Evolutionary conservation across 2,888 invertebrate genomes (phyloP), one percentile per base, ranked within the genome.

Genomic region (Cacoxenus indagator): DNA sequence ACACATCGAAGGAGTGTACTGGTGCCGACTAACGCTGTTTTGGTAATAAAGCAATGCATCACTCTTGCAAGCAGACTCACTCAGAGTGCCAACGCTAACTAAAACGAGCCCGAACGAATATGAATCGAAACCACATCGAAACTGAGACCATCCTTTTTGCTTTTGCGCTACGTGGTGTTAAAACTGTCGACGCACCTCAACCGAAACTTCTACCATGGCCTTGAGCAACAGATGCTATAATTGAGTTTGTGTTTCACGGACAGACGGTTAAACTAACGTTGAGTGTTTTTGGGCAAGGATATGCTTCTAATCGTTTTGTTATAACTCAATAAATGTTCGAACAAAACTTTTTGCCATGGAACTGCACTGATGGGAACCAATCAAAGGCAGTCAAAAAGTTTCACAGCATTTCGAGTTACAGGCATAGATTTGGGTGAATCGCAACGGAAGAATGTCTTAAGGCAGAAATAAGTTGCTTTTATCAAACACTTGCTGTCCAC

Each of bases 21-120:
- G 51, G 4, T 17, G 22, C n/a, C n/a, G 22, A 5, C n/a, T n/a
- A 51, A 51, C 9, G 19, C 19, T 22, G 17, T 51, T 51, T 51
- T 72, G 81, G 81, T 79, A 83, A 84, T 84, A 84, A 83, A 83
- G 84, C 75, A 75, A 84, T 84, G 83, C 76, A 83, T 83, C 85
- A 83, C 75, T 75, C 62, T 64, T 45, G 64, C 45, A 64, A 17
- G 29, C 55, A 8, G 31, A 31, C 6, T 37, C 37, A 37, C 9
- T 37, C 37, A 37, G 37, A 2, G 0, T 37, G 37, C 37, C 37
- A 37, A 4, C 26, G n/a, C n/a, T 14, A 55, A 17, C 55, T 17
- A 3, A 26, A 24, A 3, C 26, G 24, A 24, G 14, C 14, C 24
- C n/a, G n/a, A n/a, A n/a, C n/a, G n/a, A 14, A 48, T 19, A 8